Evolutionary conservation across 2,888 invertebrate species (phyloP).

Genomic region (Lypha dubia): DNA sequence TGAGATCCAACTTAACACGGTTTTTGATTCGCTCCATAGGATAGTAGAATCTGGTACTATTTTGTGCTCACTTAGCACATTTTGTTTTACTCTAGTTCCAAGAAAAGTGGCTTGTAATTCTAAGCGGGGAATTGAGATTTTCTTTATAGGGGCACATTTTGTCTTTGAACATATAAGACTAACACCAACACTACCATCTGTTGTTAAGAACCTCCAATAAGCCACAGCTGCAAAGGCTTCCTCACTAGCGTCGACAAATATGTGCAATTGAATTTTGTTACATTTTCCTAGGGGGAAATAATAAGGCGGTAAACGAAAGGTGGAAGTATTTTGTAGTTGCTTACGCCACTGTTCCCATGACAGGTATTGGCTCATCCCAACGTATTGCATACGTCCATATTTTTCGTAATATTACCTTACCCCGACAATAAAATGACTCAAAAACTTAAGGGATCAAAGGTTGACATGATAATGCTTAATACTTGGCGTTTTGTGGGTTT

Average conservation of each 20-base stretch:
- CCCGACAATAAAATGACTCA: constrained; percentile 35
- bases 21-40: too few species aligned
- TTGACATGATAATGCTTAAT: constrained; percentile 53
- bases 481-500: constrained; percentile 53
- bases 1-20: too few species aligned
- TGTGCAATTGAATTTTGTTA: not conserved
- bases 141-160: not conserved
- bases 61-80: too few species aligned
- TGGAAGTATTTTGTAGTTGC: not conserved
- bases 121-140: not conserved
- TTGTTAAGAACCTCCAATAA: not conserved
- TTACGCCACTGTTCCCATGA: constrained; percentile 36
- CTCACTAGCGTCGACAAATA: too few species aligned
- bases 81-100: not conserved
- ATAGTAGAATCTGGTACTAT: too few species aligned
- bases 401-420: constrained; percentile 52
- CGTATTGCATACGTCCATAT: constrained; percentile 36
- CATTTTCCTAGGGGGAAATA: constrained; percentile 24
- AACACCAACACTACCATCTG: not conserved
- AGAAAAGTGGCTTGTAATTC: not conserved
- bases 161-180: not conserved
- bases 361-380: constrained; percentile 55
- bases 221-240: not conserved
- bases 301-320: constrained; percentile 37
- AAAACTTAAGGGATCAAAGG: constrained; percentile 50